Conservation (phyloP, 2,797 vertebrate genomes). For the Florisuga fusca region DNA sequence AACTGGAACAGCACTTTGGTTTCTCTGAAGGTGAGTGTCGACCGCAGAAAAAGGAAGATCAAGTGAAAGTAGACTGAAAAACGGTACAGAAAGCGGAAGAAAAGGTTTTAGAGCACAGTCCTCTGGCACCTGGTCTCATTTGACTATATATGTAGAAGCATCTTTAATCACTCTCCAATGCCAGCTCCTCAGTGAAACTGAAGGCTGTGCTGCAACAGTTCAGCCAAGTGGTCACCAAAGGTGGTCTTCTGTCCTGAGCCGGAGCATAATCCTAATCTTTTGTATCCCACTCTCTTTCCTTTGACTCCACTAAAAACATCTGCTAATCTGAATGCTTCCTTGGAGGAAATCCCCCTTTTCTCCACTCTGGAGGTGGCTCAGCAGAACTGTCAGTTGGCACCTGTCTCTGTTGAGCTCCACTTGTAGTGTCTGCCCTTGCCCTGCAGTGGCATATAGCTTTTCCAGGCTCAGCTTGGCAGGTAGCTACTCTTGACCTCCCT, state of each 20-base stretch:
- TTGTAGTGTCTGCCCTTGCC: background rate
- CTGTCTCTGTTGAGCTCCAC: background rate
- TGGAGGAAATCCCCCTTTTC: background rate
- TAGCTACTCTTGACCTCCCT: background rate
- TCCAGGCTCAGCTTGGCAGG: background rate
- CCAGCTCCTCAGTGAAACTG: background rate
- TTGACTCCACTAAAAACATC: background rate
- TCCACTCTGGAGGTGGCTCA: background rate
- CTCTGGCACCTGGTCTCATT: background rate
- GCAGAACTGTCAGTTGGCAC: background rate
- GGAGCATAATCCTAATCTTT: background rate
- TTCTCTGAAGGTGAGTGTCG: slow-evolving; percentile 53
- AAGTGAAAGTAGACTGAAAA: background rate
- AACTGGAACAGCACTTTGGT: slow-evolving; percentile 31
- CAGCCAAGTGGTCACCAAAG: background rate
- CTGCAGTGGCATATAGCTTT: background rate
- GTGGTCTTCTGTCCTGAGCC: background rate
- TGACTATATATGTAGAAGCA: background rate
- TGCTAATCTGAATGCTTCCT: background rate
- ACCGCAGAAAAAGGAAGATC: background rate
- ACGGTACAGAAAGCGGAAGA: background rate
- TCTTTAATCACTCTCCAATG: background rate
- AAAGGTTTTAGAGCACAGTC: background rate
- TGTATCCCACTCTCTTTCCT: background rate
- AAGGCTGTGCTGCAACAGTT: background rate